Conservation (phyloP, 2,797 vertebrate species). For the Argentina silus region DNA sequence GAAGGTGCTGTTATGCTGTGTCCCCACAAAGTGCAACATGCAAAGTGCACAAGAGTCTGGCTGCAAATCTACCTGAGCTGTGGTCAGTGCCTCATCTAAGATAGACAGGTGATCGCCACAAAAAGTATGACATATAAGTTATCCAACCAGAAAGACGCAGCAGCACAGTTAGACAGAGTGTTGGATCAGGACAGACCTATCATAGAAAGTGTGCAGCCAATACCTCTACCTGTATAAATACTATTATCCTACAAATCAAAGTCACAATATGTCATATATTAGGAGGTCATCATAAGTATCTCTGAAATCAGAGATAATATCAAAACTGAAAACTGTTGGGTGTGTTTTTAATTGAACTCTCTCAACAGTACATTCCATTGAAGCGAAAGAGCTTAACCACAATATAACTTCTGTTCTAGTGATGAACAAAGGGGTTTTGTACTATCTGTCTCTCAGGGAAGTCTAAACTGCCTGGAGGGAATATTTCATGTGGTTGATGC, state of each 20-base stretch:
- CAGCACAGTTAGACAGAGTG: too few species aligned
- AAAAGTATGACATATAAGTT: too few species aligned
- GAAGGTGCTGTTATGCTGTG: too few species aligned
- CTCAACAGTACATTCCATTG: conserved; percentile 73
- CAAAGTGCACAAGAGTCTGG: too few species aligned
- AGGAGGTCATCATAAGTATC: conserved; percentile 56
- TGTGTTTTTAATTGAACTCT: conserved; percentile 71
- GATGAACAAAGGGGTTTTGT: conserved; percentile 85
- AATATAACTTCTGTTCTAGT: conserved; percentile 78
- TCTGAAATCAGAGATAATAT: conserved; percentile 51
- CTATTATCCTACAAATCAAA: conserved; percentile 1
- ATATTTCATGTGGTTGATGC: conserved; percentile 70
- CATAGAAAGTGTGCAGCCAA: too few species aligned
- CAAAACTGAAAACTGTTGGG: conserved; percentile 62
- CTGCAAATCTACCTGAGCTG: too few species aligned
- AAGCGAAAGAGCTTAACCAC: conserved; percentile 73
- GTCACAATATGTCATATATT: conserved; percentile 35
- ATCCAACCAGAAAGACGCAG: too few species aligned
- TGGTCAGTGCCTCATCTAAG: too few species aligned
- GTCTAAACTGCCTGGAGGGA: conserved; percentile 77
- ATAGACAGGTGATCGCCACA: too few species aligned
- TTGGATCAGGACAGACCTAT: too few species aligned
- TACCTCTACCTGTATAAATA: too few species aligned
- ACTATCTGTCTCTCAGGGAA: conserved; percentile 69
- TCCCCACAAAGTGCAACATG: too few species aligned